These are phyloP conservation scores for Upupa epops DNA, from an alignment of 2,113 vertebrate species.

Conservation along the genomic window DNA sequence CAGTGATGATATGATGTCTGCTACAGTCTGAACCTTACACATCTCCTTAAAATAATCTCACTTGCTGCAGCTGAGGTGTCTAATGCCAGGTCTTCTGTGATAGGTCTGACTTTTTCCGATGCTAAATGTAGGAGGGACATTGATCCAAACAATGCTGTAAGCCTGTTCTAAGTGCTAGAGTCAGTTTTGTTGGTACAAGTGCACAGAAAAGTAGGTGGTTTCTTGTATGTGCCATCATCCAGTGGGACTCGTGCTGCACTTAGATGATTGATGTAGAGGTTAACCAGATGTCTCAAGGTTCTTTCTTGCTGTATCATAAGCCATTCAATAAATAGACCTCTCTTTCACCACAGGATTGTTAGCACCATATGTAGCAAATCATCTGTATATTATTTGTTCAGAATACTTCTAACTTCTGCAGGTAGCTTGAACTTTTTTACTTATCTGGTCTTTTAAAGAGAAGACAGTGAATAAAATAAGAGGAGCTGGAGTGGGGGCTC, in stretches of 20 bases:
- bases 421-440: neutral
- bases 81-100: neutral
- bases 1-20: neutral
- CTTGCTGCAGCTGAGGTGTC: neutral
- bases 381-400: neutral
- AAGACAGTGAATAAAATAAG: neutral
- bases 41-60: neutral
- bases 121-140: neutral
- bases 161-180: neutral
- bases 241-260: neutral
- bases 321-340: neutral
- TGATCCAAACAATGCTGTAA: neutral
- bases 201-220: neutral
- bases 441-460: neutral
- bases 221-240: neutral
- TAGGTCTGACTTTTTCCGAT: neutral
- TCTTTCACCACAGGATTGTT: neutral
- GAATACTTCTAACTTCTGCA: neutral
- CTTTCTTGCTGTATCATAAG: neutral
- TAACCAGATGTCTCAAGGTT: neutral
- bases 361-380: neutral
- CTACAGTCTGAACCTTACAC: neutral
- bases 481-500: neutral
- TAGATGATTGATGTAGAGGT: neutral
- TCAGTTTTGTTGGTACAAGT: slow-evolving; percentile 4